Evolutionary conservation across 2,797 vertebrate species (phyloP), one percentile per base, ranked within the genome.

Genomic region (Tokudaia muenninki): DNA sequence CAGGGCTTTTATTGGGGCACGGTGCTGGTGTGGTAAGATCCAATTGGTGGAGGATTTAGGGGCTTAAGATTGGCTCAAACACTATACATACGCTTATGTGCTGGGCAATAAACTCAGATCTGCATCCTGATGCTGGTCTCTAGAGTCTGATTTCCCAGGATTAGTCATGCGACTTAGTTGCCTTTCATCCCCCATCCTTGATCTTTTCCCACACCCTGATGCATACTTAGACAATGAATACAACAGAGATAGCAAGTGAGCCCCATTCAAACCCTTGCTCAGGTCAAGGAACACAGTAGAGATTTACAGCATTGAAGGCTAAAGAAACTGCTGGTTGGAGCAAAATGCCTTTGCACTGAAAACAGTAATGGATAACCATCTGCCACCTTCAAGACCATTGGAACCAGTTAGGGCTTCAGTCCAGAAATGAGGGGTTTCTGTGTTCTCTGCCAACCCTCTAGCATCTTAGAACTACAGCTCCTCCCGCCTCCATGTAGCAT

Each of bases 201-300:
- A 0, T 72, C 67, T n/a, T 72, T 72, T 37, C n/a, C 67, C 34
- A 72, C 34, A 72, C 67, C 34, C 92, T 99, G 98, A 99, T 84
- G 98, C 98, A 0, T 99, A 99, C 96, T 98, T 98, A 0, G 99
- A 99, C 98, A 99, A 99, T 0, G 99, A 99, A 88, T 99, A 99
- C 97, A 99, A 99, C 97, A 99, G 98, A 4, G 59, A 97, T 57
- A 99, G 98, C 61, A 97, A 98, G 84, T 98, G 97, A 98, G 63
- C 5, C 50, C 3, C 34, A 0, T 8, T 44, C 24, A 10, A 19
- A 31, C n/a, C 37, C 52, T 84, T 88, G 31, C 4, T 31, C 1
- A 14, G 24, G 34, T 55, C 80, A 59, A 14, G 2, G 65, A 57
- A 31, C 81, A 21, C 34, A 0, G 57, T 29, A 29, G 52, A 22